Evolutionary conservation across 1,140 invertebrate genomes (phyloP).

Genomic region (Diachasma alloeum): DNA sequence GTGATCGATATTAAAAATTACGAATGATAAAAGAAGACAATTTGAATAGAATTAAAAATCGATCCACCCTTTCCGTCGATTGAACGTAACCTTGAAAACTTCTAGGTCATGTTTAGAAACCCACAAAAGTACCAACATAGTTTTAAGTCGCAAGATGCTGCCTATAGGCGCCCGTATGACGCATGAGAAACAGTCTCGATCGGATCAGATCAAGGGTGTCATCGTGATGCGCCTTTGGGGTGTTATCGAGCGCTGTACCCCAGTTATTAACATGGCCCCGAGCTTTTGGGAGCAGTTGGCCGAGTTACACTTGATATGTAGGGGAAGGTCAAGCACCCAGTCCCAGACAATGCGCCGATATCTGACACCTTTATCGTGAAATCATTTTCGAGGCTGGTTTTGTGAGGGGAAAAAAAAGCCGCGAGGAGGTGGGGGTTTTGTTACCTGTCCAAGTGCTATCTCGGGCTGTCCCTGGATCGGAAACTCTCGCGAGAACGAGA

Average conservation of each 20-base stretch:
- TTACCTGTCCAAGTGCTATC: not conserved
- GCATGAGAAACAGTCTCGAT: slow-evolving; percentile 1
- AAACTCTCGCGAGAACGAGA: not conserved
- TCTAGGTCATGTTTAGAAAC: not conserved
- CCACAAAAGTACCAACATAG: not conserved
- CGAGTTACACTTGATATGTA: slow-evolving; percentile 46
- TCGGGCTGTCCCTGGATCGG: not conserved
- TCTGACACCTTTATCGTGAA: slow-evolving; percentile 23
- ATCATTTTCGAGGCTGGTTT: slow-evolving; percentile 41
- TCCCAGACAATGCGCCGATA: slow-evolving; percentile 53
- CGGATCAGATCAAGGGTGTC: slow-evolving; percentile 18
- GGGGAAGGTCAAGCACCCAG: slow-evolving; percentile 62
- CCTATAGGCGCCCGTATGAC: not conserved
- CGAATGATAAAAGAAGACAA: too few species aligned
- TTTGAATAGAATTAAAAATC: too few species aligned
- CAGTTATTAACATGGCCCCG: slow-evolving; percentile 25
- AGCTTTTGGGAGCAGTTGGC: slow-evolving; percentile 27
- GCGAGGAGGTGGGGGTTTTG: not conserved
- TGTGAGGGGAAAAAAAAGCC: not conserved
- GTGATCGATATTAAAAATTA: too few species aligned
- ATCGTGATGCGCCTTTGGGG: slow-evolving; percentile 11
- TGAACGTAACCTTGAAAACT: not conserved
- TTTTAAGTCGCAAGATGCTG: not conserved
- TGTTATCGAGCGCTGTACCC: not conserved
- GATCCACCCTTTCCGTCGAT: too few species aligned